Percentiles rank a stretch among this genome's conserved stretches.
phyloP scores from a whole-genome alignment of 2,888 invertebrate species.

The Trilocha varians region DNA sequence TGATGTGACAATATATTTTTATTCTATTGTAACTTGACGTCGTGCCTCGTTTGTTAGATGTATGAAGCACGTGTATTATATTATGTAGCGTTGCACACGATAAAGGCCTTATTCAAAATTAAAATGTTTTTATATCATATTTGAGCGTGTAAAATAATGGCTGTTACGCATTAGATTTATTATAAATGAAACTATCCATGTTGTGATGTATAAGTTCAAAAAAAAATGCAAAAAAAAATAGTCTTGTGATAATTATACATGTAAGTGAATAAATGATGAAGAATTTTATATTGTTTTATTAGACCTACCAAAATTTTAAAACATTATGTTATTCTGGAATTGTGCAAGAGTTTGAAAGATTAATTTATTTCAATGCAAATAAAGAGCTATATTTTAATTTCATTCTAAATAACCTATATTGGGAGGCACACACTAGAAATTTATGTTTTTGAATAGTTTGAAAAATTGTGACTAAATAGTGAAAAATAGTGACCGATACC shows the following conservation, averaged over 20 bases:
- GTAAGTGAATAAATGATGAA: slow-evolving; percentile 70
- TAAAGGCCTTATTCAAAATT: slow-evolving; percentile 57
- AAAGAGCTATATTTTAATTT: too few relatives aligned
- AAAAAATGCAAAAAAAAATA: slow-evolving; percentile 54
- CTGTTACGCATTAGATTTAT: slow-evolving; percentile 60
- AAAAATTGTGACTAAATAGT: too few relatives aligned
- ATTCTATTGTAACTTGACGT: slow-evolving; percentile 28
- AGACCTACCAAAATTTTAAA: slow-evolving; percentile 1
- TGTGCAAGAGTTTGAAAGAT: too few relatives aligned
- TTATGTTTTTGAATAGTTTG: too few relatives aligned
- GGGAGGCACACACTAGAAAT: too few relatives aligned
- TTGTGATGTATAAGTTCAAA: slow-evolving; percentile 71
- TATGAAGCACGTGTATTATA: not conserved
- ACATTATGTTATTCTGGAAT: not conserved
- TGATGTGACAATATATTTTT: slow-evolving; percentile 54
- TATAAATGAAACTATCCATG: slow-evolving; percentile 46
- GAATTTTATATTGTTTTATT: slow-evolving; percentile 44
- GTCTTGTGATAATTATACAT: slow-evolving; percentile 73
- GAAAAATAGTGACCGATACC: too few relatives aligned
- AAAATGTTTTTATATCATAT: slow-evolving; percentile 35
- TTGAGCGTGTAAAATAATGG: slow-evolving; percentile 47
- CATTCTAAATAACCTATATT: too few relatives aligned
- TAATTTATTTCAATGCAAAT: too few relatives aligned
- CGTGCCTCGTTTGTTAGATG: slow-evolving; percentile 35
- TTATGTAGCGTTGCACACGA: slow-evolving; percentile 29